These are phyloP conservation scores for Myrmophylax atrothorax DNA, from an alignment of 2,113 vertebrate species.

Conservation along the genomic window DNA sequence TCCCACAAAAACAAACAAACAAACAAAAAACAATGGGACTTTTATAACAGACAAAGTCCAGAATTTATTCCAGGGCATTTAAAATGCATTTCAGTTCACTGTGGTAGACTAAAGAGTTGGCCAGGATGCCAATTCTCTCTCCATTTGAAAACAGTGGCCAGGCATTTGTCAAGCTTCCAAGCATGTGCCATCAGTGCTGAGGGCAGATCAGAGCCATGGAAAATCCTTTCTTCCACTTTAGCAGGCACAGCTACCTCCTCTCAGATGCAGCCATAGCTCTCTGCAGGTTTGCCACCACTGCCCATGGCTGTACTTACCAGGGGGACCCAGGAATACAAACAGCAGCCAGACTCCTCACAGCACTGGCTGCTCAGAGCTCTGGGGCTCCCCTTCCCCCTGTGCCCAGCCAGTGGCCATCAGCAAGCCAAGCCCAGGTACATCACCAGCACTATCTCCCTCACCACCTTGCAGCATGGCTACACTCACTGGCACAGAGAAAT, in stretches of 20 bases:
- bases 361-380: background rate
- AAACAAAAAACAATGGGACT: background rate
- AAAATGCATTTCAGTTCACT: background rate
- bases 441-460: background rate
- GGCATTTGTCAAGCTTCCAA: background rate
- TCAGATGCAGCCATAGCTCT: background rate
- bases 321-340: background rate
- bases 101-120: background rate
- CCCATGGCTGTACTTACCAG: background rate
- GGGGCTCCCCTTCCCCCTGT: background rate
- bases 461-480: background rate
- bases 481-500: background rate
- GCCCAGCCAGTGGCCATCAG: background rate
- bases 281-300: background rate
- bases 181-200: fast-evolving
- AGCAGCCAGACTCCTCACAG: background rate
- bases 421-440: too few relatives aligned
- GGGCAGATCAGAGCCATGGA: background rate
- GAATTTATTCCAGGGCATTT: background rate
- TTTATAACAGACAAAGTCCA: background rate
- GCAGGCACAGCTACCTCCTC: background rate
- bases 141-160: background rate
- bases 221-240: background rate
- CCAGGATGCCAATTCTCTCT: background rate
- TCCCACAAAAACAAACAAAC: background rate